A percentile compares a stretch with the other conserved stretches of the same genome.
Conservation (phyloP, 2,888 invertebrate species). For the Elmis aenea region DNA sequence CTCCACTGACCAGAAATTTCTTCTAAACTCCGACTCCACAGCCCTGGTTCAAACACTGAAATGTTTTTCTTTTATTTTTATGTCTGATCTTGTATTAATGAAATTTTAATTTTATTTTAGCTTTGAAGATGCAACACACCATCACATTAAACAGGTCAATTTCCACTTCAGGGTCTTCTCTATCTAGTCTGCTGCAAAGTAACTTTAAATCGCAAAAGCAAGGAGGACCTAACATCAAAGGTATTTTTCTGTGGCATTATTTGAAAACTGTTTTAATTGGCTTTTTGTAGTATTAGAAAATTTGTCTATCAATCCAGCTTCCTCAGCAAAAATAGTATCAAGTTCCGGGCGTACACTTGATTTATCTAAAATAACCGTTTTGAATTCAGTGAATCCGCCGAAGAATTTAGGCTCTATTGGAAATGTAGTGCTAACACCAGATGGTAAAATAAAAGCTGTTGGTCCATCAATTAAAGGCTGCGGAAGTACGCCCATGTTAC, state of each 20-base stretch:
- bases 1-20: too few species aligned
- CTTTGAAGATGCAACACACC: constrained; percentile 30
- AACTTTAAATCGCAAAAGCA: constrained; percentile 32
- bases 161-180: constrained; percentile 27
- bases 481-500: constrained; percentile 24
- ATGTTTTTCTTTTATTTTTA: too few species aligned
- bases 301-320: constrained; percentile 34
- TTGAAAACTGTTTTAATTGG: too few species aligned
- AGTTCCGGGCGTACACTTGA: constrained; percentile 36
- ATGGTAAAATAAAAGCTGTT: constrained; percentile 38
- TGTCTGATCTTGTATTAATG: too few species aligned
- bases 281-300: constrained; percentile 45
- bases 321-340: constrained; percentile 32
- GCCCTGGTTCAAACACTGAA: too few species aligned
- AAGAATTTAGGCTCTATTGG: constrained; percentile 22
- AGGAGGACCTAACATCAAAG: constrained; percentile 34
- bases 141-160: constrained; percentile 31
- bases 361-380: constrained; percentile 38
- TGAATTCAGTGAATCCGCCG: constrained; percentile 29
- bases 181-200: constrained; percentile 36
- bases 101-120: constrained; percentile 21
- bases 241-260: constrained; percentile 22
- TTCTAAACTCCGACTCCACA: too few species aligned
- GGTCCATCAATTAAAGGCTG: constrained; percentile 23
- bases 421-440: constrained; percentile 41